phyloP scores from a whole-genome alignment of 2,113 vertebrate genomes.

The Microcebus ravelobensis region DNA sequence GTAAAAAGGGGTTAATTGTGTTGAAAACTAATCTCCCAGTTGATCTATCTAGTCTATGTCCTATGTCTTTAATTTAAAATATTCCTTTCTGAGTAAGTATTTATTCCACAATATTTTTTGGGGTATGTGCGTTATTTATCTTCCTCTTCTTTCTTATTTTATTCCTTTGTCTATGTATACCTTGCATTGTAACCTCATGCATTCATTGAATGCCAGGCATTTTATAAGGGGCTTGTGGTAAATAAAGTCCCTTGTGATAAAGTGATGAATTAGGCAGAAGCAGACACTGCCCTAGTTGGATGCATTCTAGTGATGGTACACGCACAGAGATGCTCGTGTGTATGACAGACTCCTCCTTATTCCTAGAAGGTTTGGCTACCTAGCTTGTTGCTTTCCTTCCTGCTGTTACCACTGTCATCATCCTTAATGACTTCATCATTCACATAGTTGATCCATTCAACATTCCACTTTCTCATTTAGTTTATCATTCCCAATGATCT shows the following conservation, averaged over 20 bases:
- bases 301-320: neutral
- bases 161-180: neutral
- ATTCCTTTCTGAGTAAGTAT: neutral
- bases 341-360: neutral
- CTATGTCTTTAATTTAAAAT: constrained; percentile 33
- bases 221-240: neutral
- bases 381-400: neutral
- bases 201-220: neutral
- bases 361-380: neutral
- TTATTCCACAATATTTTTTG: neutral
- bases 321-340: neutral
- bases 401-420: neutral
- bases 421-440: neutral
- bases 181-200: neutral
- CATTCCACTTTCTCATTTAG: neutral
- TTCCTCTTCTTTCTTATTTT: neutral
- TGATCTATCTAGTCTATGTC: neutral
- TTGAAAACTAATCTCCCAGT: neutral
- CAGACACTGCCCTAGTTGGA: neutral
- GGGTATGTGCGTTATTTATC: neutral
- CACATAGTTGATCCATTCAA: neutral
- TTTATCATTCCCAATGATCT: neutral
- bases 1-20: constrained; percentile 10
- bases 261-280: neutral
- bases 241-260: too few relatives aligned